Evolutionary conservation across 2,113 vertebrate genomes (phyloP), one percentile per base, ranked within the genome.

Genomic region (Neopipo cinnamomea): DNA sequence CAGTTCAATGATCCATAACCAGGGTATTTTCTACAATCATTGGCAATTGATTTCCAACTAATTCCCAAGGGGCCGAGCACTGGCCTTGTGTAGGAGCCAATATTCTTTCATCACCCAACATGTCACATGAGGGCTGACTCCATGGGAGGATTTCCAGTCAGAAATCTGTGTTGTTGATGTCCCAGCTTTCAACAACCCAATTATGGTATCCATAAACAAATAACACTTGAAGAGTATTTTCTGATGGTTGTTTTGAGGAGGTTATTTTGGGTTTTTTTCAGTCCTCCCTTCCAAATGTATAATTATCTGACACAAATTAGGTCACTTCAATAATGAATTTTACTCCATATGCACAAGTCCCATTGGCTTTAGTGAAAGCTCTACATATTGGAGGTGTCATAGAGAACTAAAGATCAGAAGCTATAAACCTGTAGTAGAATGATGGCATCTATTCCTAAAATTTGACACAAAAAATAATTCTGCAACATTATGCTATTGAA

Each of bases 1-100:
- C 85, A 81, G 68, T 58, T 94, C 94, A 81, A 14, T 58, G 93
- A 95, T 89, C 84, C 91, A 55, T 59, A 96, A 39, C 65, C 75
- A 77, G n/a, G 44, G 37, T 37, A 31, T 58, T 89, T 91, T 92
- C 90, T 91, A 61, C 81, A 88, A 14, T 90, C 90, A 86, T 2
- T 63, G 95, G 47, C 90, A 88, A 88, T 67, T 78, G 94, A 89
- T 67, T 95, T 63, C 81, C 46, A 53, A 79, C 72, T 63, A 39
- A 90, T 58, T 82, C 95, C 82, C 68, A 30, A 27, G 4, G 79
- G 85, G 21, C 76, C 88, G 52, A 61, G 73, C 50, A 63, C 65
- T 79, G 88, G 89, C 75, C 90, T 79, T 42, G 15, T 7, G 14
- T 15, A 35, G 1, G 5, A 93, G 71, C 89, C 73, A 61, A 37